phyloP scores from a whole-genome alignment of 2,113 vertebrate genomes.

The Labeo rohita region DNA sequence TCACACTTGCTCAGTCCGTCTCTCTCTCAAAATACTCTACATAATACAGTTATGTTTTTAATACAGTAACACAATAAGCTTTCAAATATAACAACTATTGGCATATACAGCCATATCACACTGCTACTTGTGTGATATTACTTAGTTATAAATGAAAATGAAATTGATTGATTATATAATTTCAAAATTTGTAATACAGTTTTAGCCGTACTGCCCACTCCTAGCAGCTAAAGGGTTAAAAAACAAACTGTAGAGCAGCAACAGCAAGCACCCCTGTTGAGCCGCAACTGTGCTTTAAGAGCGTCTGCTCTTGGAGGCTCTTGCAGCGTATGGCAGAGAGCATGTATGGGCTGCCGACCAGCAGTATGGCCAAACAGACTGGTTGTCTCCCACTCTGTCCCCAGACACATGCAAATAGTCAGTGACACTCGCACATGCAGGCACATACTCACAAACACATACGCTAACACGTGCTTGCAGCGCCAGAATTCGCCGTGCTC shows the following conservation, averaged over 20 bases:
- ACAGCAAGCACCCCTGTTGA: conserved; percentile 7
- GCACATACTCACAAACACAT: conserved; percentile 43
- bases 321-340: conserved; percentile 60
- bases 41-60: no score
- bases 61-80: no score
- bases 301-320: conserved; percentile 50
- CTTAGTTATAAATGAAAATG: no score
- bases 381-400: conserved; percentile 75
- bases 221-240: neutral
- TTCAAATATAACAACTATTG: no score
- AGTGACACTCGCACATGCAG: conserved; percentile 52
- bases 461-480: neutral
- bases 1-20: no score
- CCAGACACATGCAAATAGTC: conserved; percentile 66
- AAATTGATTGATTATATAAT: neutral
- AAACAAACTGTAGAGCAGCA: neutral
- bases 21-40: no score
- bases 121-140: no score
- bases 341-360: conserved; percentile 66
- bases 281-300: conserved; percentile 30
- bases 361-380: conserved; percentile 79
- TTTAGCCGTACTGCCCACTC: neutral
- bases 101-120: no score
- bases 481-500: neutral
- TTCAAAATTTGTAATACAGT: neutral